A percentile compares a stretch with the other conserved stretches of the same genome.
Evolutionary conservation across 2,113 vertebrate species (phyloP).

Genomic region (Hemiprocne comata): DNA sequence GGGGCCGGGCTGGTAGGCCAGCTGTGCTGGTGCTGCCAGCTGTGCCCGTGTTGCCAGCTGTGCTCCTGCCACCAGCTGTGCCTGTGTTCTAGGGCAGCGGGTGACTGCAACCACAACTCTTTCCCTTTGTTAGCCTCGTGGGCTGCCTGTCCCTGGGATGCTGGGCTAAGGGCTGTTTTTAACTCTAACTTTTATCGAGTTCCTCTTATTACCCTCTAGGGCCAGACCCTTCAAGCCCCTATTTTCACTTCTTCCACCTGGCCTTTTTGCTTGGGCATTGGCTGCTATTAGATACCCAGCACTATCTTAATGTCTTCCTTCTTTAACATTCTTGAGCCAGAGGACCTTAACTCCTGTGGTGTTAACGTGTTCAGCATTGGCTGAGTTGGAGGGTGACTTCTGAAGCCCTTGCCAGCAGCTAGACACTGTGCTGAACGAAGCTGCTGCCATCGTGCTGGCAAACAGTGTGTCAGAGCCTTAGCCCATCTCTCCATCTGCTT

Average conservation of each 20-base stretch:
- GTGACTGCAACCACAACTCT: not conserved
- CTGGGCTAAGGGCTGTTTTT: not conserved
- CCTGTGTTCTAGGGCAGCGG: not conserved
- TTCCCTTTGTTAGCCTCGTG: not conserved
- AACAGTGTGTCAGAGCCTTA: rapidly evolving
- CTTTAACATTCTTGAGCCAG: not conserved
- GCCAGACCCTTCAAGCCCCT: not conserved
- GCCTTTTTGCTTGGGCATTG: not conserved
- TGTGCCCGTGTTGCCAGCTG: not conserved
- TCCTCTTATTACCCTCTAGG: not conserved
- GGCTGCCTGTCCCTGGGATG: not conserved
- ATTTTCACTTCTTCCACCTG: not conserved
- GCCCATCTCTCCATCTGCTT: slow-evolving; percentile 11
- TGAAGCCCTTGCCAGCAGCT: not conserved
- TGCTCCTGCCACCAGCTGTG: not conserved
- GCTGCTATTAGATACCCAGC: not conserved
- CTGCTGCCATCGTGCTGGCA: not conserved
- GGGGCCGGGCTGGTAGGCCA: not conserved
- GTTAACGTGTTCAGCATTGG: not conserved
- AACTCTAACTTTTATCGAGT: not conserved
- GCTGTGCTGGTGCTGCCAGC: not conserved
- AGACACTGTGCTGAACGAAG: not conserved
- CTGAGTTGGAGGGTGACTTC: not conserved
- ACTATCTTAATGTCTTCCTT: not conserved
- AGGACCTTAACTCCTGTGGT: not conserved